Conservation (phyloP, 2,113 vertebrate genomes). For the Cathartes aura region DNA sequence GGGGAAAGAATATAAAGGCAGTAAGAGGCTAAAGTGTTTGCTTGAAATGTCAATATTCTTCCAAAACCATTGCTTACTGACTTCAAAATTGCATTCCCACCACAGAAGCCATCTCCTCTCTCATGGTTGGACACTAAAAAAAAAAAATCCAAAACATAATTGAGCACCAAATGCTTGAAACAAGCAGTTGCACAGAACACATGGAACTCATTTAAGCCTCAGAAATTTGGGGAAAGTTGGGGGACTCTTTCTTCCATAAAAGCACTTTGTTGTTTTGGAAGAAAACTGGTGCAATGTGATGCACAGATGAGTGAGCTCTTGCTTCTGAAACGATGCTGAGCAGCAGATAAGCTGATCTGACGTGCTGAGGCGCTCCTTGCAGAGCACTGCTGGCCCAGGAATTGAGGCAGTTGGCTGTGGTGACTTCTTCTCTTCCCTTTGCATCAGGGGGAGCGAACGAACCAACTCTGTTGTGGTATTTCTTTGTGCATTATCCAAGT, state of each 20-base stretch:
- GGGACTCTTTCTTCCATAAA: not conserved
- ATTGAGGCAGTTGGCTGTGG: not conserved
- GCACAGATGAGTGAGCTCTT: not conserved
- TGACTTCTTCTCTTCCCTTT: not conserved
- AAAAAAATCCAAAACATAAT: not conserved
- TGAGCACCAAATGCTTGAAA: not conserved
- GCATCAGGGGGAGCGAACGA: fast-evolving
- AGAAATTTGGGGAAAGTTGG: not conserved
- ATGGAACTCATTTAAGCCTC: not conserved
- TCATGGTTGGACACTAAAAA: not conserved
- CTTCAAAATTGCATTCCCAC: not conserved
- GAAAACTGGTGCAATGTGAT: not conserved
- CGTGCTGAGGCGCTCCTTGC: not conserved
- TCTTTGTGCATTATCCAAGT: not conserved
- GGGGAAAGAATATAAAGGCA: not conserved
- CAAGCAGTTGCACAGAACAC: not conserved
- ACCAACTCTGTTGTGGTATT: not conserved
- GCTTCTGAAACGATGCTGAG: not conserved
- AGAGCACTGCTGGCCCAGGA: not conserved
- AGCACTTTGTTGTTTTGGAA: slow-evolving; percentile 23
- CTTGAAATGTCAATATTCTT: not conserved
- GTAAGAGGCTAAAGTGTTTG: not conserved
- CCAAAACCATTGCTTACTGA: not conserved
- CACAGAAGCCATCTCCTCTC: not conserved
- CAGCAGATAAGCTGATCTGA: not conserved